A percentile compares a stretch with the other conserved stretches of the same genome.
phyloP scores from a whole-genome alignment of 2,113 vertebrate genomes.

The Coreoperca whiteheadi region DNA sequence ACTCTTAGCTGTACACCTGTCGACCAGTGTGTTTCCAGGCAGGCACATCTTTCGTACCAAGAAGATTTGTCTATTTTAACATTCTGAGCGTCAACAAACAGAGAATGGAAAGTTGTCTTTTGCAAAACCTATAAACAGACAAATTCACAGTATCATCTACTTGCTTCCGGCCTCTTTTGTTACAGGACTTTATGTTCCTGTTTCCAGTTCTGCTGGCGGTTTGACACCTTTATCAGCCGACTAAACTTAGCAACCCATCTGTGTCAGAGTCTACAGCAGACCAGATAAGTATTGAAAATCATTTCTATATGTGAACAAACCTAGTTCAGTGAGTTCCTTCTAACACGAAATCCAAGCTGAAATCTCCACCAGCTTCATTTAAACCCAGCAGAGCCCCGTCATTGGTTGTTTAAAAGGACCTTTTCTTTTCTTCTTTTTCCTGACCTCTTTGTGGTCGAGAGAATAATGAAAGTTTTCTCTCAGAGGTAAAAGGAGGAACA shows the following conservation, averaged over 20 bases:
- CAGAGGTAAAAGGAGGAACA: too few species aligned
- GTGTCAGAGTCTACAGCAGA: slow-evolving; percentile 21
- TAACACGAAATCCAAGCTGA: too few species aligned
- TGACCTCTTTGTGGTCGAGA: too few species aligned
- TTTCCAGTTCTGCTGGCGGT: background rate
- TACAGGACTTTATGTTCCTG: background rate
- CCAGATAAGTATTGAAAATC: slow-evolving; percentile 8
- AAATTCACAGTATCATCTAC: too few species aligned
- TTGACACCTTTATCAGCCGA: slow-evolving; percentile 28
- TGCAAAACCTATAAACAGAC: too few species aligned
- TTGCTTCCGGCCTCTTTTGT: background rate
- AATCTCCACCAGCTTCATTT: too few species aligned
- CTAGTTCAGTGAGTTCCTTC: background rate
- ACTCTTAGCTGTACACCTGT: too few species aligned
- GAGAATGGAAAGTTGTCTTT: background rate
- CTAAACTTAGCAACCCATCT: slow-evolving; percentile 42
- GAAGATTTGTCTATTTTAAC: background rate
- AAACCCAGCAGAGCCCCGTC: background rate
- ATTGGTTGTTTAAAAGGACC: background rate
- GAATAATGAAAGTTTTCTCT: too few species aligned
- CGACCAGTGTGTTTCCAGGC: background rate
- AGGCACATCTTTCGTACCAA: background rate
- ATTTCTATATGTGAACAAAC: slow-evolving; percentile 23
- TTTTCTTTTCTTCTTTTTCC: too few species aligned
- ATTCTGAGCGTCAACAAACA: background rate